Base-by-base conservation (phyloP, 2,888 invertebrate species). In the Tenthredo scrophulariae region DNA sequence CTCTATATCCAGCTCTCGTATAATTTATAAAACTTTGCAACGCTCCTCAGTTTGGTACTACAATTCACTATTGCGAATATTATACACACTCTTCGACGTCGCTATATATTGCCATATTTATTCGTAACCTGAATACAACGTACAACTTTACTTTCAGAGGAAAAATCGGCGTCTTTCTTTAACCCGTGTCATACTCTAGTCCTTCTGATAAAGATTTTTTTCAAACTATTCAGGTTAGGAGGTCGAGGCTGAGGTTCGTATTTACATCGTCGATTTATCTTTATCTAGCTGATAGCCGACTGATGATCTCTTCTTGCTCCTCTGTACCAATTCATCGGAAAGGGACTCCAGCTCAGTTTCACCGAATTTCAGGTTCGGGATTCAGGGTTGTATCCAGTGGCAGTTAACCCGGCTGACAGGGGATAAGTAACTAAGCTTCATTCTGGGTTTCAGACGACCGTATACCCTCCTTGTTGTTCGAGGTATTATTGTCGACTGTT, bases 231-330 rank as follows among this genome's bases (percentile, higher is more conserved):
- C 37, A 26, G 80, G 80, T 80, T 50, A 80, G 1, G 80, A 62
- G 80, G 80, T 62, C 80, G 80, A 29, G 58, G 40, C 29, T 62
- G 15, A 80, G 62, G 80, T 13, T 80, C 80, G 80, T 80, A 58
- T 58, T 62, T 80, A 62, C 80, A 80, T 80, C 62, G 37, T 15
- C 40, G 80, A 80, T 62, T 80, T 80, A 62, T 80, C 62, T 80
- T 80, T 62, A 80, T 80, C 80, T 37, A 10, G 1, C n/a, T 26
- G 50, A 62, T 80, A 40, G 62, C 62, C 80, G 13, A 26, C 18
- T n/a, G 22, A 13, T 62, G 15, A 13, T 77, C 33, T 46, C 2
- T 50, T 6, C 13, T 26, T 15, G 29, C 50, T 43, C 10, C 50
- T 77, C 54, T 5, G 29, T 77, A 54, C 29, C 26, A 50, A 77